Evolutionary conservation across 2,113 vertebrate species (phyloP), one percentile per base, ranked within the genome.

Genomic region (Hyperoodon ampullatus): DNA sequence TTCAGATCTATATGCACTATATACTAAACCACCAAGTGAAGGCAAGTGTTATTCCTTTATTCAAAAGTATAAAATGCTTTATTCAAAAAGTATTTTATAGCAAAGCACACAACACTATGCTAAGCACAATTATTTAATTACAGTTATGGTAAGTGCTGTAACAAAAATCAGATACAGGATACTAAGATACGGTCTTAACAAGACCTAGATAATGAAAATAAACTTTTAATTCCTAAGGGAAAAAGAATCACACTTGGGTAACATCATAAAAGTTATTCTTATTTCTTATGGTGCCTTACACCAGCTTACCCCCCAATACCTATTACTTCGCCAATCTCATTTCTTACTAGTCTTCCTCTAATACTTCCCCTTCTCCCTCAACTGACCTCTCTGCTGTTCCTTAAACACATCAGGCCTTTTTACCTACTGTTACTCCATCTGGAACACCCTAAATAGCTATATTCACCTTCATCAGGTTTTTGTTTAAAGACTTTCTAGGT

Each of bases 151-250:
- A 77, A 89, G 53, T 70, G 33, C 24, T 68, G 8, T 44, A 74
- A 68, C 12, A 93, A 88, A 93, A 90, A 90, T 47, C 35, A 77
- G 55, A 68, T 44, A 93, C 8, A 77, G 26, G 21, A 93, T 70
- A 39, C 50, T 82, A 68, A 12, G 2, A 83, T n/a, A 82, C 47
- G 11, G 39, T 60, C 68, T 75, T 88, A 88, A 72, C 1, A 89
- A 83, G 53, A 88, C 9, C 50, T 55, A 70, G 39, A 63, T n/a
- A 95, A 44, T 74, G 10, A 94, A 84, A 85, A 88, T 39, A 74
- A 87, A 80, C 28, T 86, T 88, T 85, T 74, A 88, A 97, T 91
- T 93, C 42, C 61, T 82, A 47, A n/a, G 30, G 44, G 35, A 70
- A 78, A 74, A 88, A 81, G 42, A 72, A 93, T 74, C 42, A 60